These are phyloP conservation scores for Vulpes ferrilata DNA, from an alignment of 2,113 vertebrate species.

Conservation along the genomic window DNA sequence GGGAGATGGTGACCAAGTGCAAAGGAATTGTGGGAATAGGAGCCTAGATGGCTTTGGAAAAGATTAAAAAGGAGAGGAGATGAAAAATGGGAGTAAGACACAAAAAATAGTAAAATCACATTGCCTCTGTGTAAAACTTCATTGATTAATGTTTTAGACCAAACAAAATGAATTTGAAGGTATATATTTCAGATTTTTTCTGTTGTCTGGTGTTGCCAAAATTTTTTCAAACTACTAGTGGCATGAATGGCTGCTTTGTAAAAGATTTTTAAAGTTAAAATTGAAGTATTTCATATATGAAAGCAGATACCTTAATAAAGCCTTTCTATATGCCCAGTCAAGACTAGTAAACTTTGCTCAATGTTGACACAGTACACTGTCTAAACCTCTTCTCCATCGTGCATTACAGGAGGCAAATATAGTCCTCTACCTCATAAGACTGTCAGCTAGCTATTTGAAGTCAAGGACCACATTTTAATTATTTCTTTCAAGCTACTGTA, in stretches of 20 bases:
- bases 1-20: not conserved
- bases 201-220: not conserved
- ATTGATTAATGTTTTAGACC: not conserved
- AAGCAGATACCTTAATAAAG: not conserved
- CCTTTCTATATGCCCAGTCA: not conserved
- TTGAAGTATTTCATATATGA: not conserved
- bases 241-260: not conserved
- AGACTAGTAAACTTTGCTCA: not conserved
- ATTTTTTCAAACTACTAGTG: not conserved
- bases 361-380: not conserved
- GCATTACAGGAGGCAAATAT: not conserved
- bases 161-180: slow-evolving; percentile 9
- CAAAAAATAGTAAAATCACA: slow-evolving; percentile 11
- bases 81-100: not conserved
- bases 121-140: slow-evolving; percentile 11
- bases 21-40: not conserved
- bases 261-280: slow-evolving; percentile 32
- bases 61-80: not conserved
- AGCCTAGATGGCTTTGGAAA: not conserved
- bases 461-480: not conserved
- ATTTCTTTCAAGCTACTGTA: not conserved
- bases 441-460: not conserved
- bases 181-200: not conserved
- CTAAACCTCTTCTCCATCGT: not conserved
- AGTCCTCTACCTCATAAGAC: not conserved